Evolutionary conservation across 2,113 vertebrate species (phyloP).

Genomic region (Oreocharis arfaki): DNA sequence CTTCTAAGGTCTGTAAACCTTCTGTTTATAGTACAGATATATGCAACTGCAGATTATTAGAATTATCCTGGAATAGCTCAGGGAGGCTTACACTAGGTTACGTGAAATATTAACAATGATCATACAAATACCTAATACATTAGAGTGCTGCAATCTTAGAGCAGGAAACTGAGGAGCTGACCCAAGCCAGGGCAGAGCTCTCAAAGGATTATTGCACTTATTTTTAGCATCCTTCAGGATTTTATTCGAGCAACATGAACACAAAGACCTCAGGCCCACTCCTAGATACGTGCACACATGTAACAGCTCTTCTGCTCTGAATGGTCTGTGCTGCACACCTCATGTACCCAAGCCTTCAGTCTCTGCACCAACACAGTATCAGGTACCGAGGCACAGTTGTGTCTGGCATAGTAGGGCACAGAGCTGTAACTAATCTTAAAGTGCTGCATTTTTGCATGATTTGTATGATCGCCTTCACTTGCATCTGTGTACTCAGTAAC

Average conservation of each 20-base stretch:
- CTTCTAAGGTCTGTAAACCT: slow-evolving; percentile 1
- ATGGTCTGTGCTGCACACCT: background rate
- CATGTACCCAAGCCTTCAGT: background rate
- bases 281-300: background rate
- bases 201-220: background rate
- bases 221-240: background rate
- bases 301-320: background rate
- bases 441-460: background rate
- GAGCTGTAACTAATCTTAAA: background rate
- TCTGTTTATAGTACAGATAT: slow-evolving; percentile 11
- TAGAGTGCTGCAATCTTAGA: background rate
- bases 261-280: background rate
- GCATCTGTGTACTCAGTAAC: background rate
- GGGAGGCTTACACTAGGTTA: slow-evolving; percentile 1
- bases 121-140: slow-evolving; percentile 11
- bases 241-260: background rate
- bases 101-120: slow-evolving; percentile 18
- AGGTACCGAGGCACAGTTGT: background rate
- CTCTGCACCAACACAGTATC: background rate
- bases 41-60: slow-evolving; percentile 37
- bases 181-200: background rate
- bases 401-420: background rate
- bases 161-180: background rate
- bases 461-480: background rate
- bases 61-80: slow-evolving; percentile 39